Percentiles rank a stretch among this genome's conserved stretches.
Evolutionary conservation across 2,888 invertebrate species (phyloP).

Genomic region (Ormia ochracea): DNA sequence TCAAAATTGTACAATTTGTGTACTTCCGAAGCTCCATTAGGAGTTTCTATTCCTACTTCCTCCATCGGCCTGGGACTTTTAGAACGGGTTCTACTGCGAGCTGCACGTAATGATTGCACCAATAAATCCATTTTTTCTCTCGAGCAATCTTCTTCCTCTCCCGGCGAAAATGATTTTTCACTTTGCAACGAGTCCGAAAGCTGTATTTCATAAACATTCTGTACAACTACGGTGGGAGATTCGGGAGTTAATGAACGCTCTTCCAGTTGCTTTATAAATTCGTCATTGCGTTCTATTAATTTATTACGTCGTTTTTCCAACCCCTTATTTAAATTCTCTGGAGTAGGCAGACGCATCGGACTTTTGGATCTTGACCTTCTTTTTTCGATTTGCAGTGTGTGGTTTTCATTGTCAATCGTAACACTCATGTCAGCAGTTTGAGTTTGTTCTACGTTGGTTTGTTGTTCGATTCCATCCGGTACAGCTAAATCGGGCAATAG

Average conservation of each 20-base stretch:
- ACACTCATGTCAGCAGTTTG: neutral
- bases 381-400: slow-evolving; percentile 46
- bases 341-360: slow-evolving; percentile 64
- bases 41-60: neutral
- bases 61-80: slow-evolving; percentile 20
- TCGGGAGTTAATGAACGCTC: slow-evolving; percentile 66
- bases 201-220: slow-evolving; percentile 65
- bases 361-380: slow-evolving; percentile 45
- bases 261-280: slow-evolving; percentile 65
- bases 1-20: neutral
- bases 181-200: slow-evolving; percentile 15
- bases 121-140: slow-evolving; percentile 53
- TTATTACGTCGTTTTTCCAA: slow-evolving; percentile 66
- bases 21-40: neutral
- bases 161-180: neutral
- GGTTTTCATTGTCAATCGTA: neutral
- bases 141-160: slow-evolving; percentile 40
- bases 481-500: slow-evolving; percentile 29
- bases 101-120: slow-evolving; percentile 54
- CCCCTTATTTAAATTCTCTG: slow-evolving; percentile 68
- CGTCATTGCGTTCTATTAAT: slow-evolving; percentile 69
- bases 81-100: slow-evolving; percentile 42
- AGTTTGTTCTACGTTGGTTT: slow-evolving; percentile 13
- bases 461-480: neutral
- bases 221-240: slow-evolving; percentile 60